Percentiles rank a stretch among this genome's conserved stretches.
phyloP scores from a whole-genome alignment of 2,888 invertebrate species.

The Clistopyga incitator region DNA sequence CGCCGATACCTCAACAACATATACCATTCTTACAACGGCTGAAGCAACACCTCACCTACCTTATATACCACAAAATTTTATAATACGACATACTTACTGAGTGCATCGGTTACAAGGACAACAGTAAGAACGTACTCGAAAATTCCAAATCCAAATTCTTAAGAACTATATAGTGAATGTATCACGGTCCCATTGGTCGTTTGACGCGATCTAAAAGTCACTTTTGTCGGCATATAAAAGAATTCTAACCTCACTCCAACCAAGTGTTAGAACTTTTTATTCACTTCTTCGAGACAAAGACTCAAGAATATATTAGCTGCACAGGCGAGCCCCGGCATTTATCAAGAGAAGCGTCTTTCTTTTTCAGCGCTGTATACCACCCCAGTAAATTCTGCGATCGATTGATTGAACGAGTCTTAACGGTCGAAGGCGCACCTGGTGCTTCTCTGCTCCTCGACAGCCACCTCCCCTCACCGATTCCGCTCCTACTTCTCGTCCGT shows the following conservation, averaged over 20 bases:
- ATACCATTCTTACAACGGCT: no score
- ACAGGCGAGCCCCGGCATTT: conserved; percentile 39
- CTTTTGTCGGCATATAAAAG: not conserved
- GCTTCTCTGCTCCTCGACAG: conserved; percentile 71
- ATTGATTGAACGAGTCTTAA: conserved; percentile 77
- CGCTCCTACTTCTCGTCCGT: not conserved
- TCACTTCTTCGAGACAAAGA: not conserved
- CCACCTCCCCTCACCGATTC: conserved; percentile 61
- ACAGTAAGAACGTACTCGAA: not conserved
- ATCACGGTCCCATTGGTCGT: not conserved
- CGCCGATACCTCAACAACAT: no score
- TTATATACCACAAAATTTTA: no score
- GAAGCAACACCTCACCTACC: no score
- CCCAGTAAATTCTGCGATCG: conserved; percentile 70
- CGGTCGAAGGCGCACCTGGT: conserved; percentile 75
- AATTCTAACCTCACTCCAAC: not conserved
- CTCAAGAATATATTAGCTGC: conserved; percentile 23
- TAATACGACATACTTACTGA: not conserved
- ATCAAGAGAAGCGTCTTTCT: conserved; percentile 32
- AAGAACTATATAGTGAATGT: not conserved
- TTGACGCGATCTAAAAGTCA: not conserved
- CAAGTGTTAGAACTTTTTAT: not conserved
- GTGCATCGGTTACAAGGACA: not conserved
- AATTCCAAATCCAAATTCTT: not conserved
- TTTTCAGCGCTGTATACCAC: conserved; percentile 28